Percentiles rank a stretch among this genome's conserved stretches.
phyloP scores from a whole-genome alignment of 2,797 vertebrate genomes.

The Yasuhikotakia modesta region DNA sequence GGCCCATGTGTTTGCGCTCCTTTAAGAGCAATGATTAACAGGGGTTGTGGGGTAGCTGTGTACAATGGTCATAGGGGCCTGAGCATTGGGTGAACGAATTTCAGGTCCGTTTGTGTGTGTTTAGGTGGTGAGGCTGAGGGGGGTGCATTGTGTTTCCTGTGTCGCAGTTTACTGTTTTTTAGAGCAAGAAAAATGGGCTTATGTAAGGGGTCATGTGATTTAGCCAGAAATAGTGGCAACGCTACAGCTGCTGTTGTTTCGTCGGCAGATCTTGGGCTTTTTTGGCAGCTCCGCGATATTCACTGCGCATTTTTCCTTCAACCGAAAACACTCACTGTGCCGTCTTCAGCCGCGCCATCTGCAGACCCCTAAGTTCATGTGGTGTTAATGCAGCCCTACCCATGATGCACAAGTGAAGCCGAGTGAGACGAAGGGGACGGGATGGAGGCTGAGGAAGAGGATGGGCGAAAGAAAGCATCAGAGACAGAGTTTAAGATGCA shows the following conservation, averaged over 20 bases:
- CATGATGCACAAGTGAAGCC: slow-evolving; percentile 26
- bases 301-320: slow-evolving; percentile 38
- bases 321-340: slow-evolving; percentile 24
- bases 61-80: slow-evolving; percentile 64
- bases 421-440: slow-evolving; percentile 22
- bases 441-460: slow-evolving; percentile 15
- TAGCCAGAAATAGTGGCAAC: slow-evolving; percentile 97
- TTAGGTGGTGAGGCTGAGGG: slow-evolving; percentile 14
- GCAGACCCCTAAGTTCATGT: neutral
- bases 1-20: slow-evolving; percentile 11
- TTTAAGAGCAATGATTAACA: slow-evolving; percentile 71
- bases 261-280: slow-evolving; percentile 84
- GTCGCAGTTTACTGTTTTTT: slow-evolving; percentile 96
- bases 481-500: slow-evolving; percentile 10
- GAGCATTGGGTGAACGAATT: slow-evolving; percentile 66
- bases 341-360: slow-evolving; percentile 5
- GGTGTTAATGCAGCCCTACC: slow-evolving; percentile 19
- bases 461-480: neutral
- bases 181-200: slow-evolving; percentile 98
- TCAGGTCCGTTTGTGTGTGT: slow-evolving; percentile 57
- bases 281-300: slow-evolving; percentile 85
- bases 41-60: slow-evolving; percentile 57
- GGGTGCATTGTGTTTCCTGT: slow-evolving; percentile 85
- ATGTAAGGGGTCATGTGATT: slow-evolving; percentile 99
- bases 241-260: slow-evolving; percentile 94